phyloP scores from a whole-genome alignment of 2,113 vertebrate genomes.

The Muscicapa adusta region DNA sequence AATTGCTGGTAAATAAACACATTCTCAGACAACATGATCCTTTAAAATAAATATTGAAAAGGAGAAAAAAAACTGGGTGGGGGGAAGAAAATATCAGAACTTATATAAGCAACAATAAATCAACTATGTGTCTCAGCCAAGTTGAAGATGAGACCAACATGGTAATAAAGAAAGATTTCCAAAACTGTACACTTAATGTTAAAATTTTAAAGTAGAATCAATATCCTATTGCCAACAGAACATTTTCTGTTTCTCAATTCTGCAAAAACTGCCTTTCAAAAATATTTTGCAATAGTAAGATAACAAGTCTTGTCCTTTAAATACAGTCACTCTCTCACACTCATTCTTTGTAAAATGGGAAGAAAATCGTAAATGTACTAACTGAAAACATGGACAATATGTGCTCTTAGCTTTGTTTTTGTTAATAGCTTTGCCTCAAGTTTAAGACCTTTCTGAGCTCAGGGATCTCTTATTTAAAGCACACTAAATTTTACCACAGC shows the following conservation, averaged over 20 bases:
- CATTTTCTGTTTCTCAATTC: not conserved
- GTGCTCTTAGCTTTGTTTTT: not conserved
- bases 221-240: not conserved
- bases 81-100: not conserved
- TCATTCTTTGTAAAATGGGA: not conserved
- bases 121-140: not conserved
- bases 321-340: not conserved
- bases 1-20: not conserved
- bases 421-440: not conserved
- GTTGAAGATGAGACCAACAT: not conserved
- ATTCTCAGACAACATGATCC: not conserved
- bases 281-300: not conserved
- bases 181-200: not conserved
- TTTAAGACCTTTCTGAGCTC: not conserved
- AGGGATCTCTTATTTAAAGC: not conserved
- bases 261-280: not conserved
- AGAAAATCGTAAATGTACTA: not conserved
- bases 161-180: not conserved
- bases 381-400: not conserved
- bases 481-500: not conserved
- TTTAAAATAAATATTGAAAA: not conserved
- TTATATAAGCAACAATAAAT: constrained; percentile 13
- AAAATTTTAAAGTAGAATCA: not conserved
- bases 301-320: not conserved
- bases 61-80: fast-evolving